These are phyloP conservation scores for Aphelenchoides besseyi DNA, from an alignment of 1,140 invertebrate genomes.

Conservation along the genomic window DNA sequence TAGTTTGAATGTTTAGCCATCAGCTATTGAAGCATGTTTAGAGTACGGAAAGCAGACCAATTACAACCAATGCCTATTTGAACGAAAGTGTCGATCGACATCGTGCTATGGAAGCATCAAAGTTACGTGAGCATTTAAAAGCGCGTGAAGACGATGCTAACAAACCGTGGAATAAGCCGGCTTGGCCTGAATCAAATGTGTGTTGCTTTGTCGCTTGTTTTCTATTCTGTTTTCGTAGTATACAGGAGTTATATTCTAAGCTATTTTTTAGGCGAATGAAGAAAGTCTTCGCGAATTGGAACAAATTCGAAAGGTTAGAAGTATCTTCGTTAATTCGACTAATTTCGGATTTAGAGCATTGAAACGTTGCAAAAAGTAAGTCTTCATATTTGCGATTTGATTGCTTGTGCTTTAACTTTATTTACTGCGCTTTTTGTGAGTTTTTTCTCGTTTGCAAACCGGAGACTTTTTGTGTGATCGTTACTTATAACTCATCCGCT, in stretches of 20 bases:
- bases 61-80: slow-evolving; percentile 53
- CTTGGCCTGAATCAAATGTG: slow-evolving; percentile 56
- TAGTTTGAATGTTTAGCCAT: neutral
- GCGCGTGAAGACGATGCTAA: slow-evolving; percentile 55
- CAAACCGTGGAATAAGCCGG: slow-evolving; percentile 56
- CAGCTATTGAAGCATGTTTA: slow-evolving; percentile 23
- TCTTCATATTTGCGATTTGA: slow-evolving; percentile 15
- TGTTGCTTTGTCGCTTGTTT: neutral
- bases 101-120: slow-evolving; percentile 50
- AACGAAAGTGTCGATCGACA: slow-evolving; percentile 56
- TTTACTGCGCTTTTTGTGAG: neutral
- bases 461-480: slow-evolving; percentile 12
- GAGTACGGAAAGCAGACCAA: slow-evolving; percentile 52
- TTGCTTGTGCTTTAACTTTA: neutral
- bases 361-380: slow-evolving; percentile 58
- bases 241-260: slow-evolving; percentile 4
- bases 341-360: slow-evolving; percentile 49
- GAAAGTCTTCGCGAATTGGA: slow-evolving; percentile 54
- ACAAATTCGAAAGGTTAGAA: slow-evolving; percentile 48
- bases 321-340: slow-evolving; percentile 4
- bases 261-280: slow-evolving; percentile 44
- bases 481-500: neutral
- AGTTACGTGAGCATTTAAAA: slow-evolving; percentile 45
- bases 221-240: neutral
- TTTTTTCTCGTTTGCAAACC: neutral